Base-by-base conservation (phyloP, 2,888 invertebrate genomes). In the Oxyteleia sp. region DNA sequence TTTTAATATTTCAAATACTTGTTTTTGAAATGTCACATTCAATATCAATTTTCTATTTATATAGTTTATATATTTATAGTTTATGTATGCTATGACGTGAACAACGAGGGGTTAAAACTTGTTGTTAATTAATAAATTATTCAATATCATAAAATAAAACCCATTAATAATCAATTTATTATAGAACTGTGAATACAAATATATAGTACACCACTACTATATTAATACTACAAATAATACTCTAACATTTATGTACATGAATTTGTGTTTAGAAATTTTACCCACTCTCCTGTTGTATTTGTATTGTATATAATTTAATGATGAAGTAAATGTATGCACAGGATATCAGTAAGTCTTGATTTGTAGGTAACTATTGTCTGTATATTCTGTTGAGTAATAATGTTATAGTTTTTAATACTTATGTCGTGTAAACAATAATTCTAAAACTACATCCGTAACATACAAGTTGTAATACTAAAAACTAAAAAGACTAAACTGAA, bases 241-340 rank as follows among this genome's bases (percentile, higher is more conserved):
- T 63, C 43, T 29, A 63, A 63, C 47, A 63, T 13, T 26, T 32
- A 63, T 63, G 47, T 47, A n/a, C 32, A 32, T 32, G 26, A 63
- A 32, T 16, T 23, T 49, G 49, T 64, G 49, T 64, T 4, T 43
- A 15, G 5, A 7, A 16, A 2, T 16, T 43, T 43, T n/a, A 11
- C 11, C n/a, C 2, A 38, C n/a, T 32, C 38, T 4, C 8, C 32
- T 38, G 38, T 38, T 38, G 2, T n/a, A 38, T 38, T 38, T 38
- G 38, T n/a, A n/a, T n/a, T 38, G 38, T 38, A 38, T n/a, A 38
- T 38, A 32, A 8, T 32, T 32, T 32, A 10, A 32, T 32, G 32
- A 32, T 32, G n/a, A n/a, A 32, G 32, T 32, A 32, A 7, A 7
- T 32, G 32, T 10, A 32, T 38, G 38, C n/a, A 38, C 11, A n/a